Evolutionary conservation across 2,888 invertebrate species (phyloP), one percentile per base, ranked within the genome.

Genomic region (Urechis unicinctus): DNA sequence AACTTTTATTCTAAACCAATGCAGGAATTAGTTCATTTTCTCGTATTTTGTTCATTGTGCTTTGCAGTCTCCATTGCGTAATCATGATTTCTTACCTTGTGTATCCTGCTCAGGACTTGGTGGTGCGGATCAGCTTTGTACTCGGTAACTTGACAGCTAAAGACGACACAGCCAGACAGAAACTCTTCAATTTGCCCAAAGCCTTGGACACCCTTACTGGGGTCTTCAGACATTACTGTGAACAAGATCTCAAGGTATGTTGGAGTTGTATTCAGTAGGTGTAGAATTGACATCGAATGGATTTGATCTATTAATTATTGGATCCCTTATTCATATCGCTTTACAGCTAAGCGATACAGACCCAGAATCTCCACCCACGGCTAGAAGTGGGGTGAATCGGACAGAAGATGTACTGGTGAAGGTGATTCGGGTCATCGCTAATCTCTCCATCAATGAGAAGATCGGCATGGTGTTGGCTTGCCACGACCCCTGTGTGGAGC

Each of bases 61-160:
- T 45, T 21, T 45, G 6, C 17, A 13, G 17, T 36, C 36, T 36
- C 36, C 36, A 36, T 36, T 36, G 9, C 36, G n/a, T 17, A 36
- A 9, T 36, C 36, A 13, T 36, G 36, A 13, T 45, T 45, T 21
- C 6, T 17, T 45, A 45, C 6, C 13, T 36, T 36, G 41, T 13
- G 9, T 13, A 13, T 25, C 36, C 29, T 45, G 13, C n/a, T 53
- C 50, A 78, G 76, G 85, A 88, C 63, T 84, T 88, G 52, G 83
- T 87, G 52, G 86, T 89, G 51, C 82, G 91, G 1, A 81, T 91
- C 52, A 86, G 88, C 1, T 91, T 90, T 76, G 88, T 88, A 59
- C 81, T 91, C 45, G 91, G 91, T 25, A 91, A 91, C 74, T 85
- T 91, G 78, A 86, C 90, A 70, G 88, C 90, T 24, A 86, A 85